Base-by-base conservation (phyloP, 2,888 invertebrate genomes). In the Lepidocyrtoides sp. region DNA sequence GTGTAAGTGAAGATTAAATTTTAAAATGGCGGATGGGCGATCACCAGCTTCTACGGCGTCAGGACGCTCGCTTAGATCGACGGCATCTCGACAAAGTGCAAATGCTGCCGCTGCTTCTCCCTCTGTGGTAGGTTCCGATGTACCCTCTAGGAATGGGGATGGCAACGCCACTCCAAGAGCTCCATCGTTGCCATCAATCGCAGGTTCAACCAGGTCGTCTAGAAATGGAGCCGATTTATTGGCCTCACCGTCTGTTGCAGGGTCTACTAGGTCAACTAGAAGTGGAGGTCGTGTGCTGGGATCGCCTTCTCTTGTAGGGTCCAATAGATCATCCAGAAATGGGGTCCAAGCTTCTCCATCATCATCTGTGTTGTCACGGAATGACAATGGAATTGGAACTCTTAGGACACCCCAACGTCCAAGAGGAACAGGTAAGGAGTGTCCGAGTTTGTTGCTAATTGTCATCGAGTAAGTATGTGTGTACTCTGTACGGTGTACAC, bases 51-150 rank as follows among this genome's bases (percentile, higher is more conserved):
- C 82, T 8, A 17, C 60, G 5, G 77, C 36, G 12, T 87, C 77
- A 17, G 86, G 86, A 26, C 86, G 86, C 0, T 87, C 86, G 0
- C 48, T 87, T 14, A 48, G 86, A 4, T 87, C 86, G 17, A 87
- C n/a, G 7, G 86, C 86, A 1, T 85, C 85, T 0, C 63, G 72
- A 0, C 41, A 1, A 23, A 82, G 82, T 82, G 60, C 23, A 1
- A 63, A 44, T 23, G 14, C 7, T 48, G 48, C 7, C 2, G 41
- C 20, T 51, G 29, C n/a, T 7, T n/a, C 60, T 3, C 32, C 57
- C 1, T 48, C 36, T 8, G 36, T 8, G 36, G 36, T 36, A 36
- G 36, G 36, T 36, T 36, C 36, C 8, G 36, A 3, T 8, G 36
- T 36, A 8, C 8, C 36, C 8, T 1, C 51, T 2, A 51, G n/a